Evolutionary conservation across 2,888 invertebrate species (phyloP).

Genomic region (Dryobotodes eremita): DNA sequence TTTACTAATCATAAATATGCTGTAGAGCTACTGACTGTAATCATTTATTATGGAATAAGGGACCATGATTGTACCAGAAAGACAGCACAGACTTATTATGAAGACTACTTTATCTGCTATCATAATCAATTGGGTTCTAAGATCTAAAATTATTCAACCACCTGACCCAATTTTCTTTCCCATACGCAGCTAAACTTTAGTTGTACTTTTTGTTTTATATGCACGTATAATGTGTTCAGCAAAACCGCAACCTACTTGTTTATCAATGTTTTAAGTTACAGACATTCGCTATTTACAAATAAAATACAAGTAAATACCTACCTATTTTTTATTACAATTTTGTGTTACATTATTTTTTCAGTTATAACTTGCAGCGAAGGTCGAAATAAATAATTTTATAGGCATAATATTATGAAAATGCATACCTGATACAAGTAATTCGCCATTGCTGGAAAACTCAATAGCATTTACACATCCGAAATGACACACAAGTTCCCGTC

Average conservation of each 20-base stretch:
- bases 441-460: conserved; percentile 97
- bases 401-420: conserved; percentile 50
- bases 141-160: background rate
- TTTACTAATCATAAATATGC: background rate
- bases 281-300: background rate
- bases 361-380: background rate
- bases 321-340: background rate
- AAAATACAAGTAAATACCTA: conserved; percentile 5
- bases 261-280: conserved; percentile 24
- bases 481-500: conserved; percentile 96
- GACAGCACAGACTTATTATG: background rate
- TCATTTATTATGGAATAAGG: background rate
- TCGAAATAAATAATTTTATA: background rate
- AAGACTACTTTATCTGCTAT: background rate
- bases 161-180: background rate
- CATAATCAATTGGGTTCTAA: background rate
- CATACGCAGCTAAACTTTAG: background rate
- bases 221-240: background rate
- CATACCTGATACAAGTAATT: conserved; percentile 96
- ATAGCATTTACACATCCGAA: conserved; percentile 99
- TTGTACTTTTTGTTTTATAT: background rate
- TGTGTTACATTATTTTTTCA: background rate
- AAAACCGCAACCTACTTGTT: conserved; percentile 47
- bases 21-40: background rate
- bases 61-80: background rate